A percentile compares a stretch with the other conserved stretches of the same genome.
These are phyloP conservation scores for Pelagia noctiluca DNA, from an alignment of 30 jellyfish, hydroid and myxozoan genomes.

Conservation along the genomic window DNA sequence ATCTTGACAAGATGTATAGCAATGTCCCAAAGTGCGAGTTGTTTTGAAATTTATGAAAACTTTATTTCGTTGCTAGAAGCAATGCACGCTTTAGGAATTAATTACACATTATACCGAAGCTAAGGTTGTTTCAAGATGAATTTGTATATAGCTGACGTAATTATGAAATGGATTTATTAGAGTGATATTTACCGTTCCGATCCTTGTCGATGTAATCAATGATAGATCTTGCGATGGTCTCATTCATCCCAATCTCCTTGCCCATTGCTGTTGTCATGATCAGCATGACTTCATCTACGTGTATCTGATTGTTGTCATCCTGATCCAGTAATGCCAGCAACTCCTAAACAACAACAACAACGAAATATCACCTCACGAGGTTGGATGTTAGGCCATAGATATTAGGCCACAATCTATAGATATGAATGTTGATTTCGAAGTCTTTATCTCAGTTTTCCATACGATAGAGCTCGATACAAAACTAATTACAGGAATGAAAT, in stretches of 20 bases:
- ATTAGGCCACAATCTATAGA: not conserved
- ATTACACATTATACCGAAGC: too few relatives aligned
- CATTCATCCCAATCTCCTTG: conserved; percentile 52
- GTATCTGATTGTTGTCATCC: conserved; percentile 39
- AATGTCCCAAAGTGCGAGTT: not conserved
- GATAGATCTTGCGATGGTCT: conserved; percentile 26
- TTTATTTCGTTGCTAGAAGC: too few relatives aligned
- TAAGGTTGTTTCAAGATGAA: too few relatives aligned
- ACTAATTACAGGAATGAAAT: too few relatives aligned
- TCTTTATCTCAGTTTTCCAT: too few relatives aligned
- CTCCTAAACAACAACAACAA: not conserved
- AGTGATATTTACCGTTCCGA: conserved; percentile 14
- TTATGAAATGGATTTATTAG: not conserved
- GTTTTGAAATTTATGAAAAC: too few relatives aligned
- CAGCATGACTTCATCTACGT: conserved; percentile 59
- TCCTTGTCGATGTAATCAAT: conserved; percentile 28
- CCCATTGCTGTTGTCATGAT: conserved; percentile 61
- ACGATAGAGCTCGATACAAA: too few relatives aligned
- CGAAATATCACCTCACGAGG: not conserved
- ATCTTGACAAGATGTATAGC: not conserved
- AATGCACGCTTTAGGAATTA: too few relatives aligned
- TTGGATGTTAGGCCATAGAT: not conserved
- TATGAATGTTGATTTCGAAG: too few relatives aligned
- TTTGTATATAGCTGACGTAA: not conserved
- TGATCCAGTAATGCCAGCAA: conserved; percentile 49